Base-by-base conservation (phyloP, 64 coral and sea anemone genomes). In the Platygyra sinensis region DNA sequence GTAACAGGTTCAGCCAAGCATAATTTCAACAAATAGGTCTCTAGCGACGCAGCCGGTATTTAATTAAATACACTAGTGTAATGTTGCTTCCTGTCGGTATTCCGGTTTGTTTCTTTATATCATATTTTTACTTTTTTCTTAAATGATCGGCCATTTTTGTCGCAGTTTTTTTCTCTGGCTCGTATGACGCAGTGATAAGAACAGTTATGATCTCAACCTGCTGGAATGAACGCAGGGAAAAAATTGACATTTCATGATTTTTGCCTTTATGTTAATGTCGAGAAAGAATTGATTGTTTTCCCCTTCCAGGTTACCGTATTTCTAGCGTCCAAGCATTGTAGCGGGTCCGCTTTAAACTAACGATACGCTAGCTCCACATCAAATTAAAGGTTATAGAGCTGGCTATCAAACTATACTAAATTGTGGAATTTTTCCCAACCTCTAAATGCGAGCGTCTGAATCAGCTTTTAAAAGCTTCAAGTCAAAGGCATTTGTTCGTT, bases 1-100 rank as follows among this genome's bases (percentile, higher is more conserved):
- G 5, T 83, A 39, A 83, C 60, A 15, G 31, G n/a, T 28, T 72
- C 0, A 46, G 29, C 13, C 31, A 85, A 85, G 10, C 62, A 71
- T 72, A 51, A 69, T 83, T 83, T 85, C 63, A 85, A 69, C 80
- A 83, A 83, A 57, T 38, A 64, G 30, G 20, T 27, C 59, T 69
- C 9, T 24, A 51, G n/a, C 2, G 22, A 46, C 18, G 65, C 81
- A 69, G 19, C 80, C 8, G 60, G 80, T 83, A 69, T 84, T 84
- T 84, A 39, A 49, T 63, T 69, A 84, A 39, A 84, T 50, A 51
- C 81, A 51, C 9, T 32, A 36, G 33, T 36, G 33, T 36, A 36
- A 3, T 36, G 19, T 51, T 51, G 62, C 5, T 69, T 85, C 22
- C 0, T 50, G 32, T 52, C 2, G 36, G 3, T 42, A 46, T 28